Base-by-base conservation (phyloP, 2,113 vertebrate species). In the Takifugu flavidus region DNA sequence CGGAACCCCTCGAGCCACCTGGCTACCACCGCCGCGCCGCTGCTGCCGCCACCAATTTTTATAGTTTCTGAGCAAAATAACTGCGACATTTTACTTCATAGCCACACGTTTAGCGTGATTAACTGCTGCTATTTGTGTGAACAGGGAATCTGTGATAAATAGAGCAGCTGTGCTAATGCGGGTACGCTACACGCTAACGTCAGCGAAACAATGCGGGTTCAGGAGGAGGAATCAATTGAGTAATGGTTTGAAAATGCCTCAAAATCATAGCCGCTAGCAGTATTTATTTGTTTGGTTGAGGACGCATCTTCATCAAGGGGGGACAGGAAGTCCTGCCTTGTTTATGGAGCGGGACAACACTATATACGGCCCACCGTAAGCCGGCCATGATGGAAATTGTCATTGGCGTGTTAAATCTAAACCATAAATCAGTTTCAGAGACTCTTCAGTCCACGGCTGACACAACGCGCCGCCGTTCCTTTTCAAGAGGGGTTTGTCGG, bases 291-390 rank as follows among this genome's bases (percentile, higher is more conserved):
- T 53, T 72, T 43, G 20, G 45, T 14, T n/a, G 10, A 69, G 43
- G 20, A 72, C 78, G 50, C 13, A 59, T 86, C 62, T 79, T 83
- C 51, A 80, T 87, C 79, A 46, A 8, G 39, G 47, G 49, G 62
- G 25, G 73, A 59, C 57, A 53, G 65, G 49, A 62, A 62, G 55
- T 61, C 60, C 50, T 55, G 72, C 61, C 28, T 54, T 34, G 25
- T 62, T 62, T 67, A 77, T 67, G 61, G 59, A 25, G 52, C 54
- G 50, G 28, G 52, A 58, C 29, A 14, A 13, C 7, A 13, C 20
- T 20, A 20, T 20, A 20, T 20, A 20, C 20, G 20, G 20, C 20
- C 20, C 20, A 20, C 20, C 20, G 20, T 20, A 20, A 20, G 20
- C 20, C 20, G 20, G 20, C 20, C 20, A 20, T 20, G 20, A 20